Conservation (phyloP, 2,797 vertebrate species). For the Enoplosus armatus region DNA sequence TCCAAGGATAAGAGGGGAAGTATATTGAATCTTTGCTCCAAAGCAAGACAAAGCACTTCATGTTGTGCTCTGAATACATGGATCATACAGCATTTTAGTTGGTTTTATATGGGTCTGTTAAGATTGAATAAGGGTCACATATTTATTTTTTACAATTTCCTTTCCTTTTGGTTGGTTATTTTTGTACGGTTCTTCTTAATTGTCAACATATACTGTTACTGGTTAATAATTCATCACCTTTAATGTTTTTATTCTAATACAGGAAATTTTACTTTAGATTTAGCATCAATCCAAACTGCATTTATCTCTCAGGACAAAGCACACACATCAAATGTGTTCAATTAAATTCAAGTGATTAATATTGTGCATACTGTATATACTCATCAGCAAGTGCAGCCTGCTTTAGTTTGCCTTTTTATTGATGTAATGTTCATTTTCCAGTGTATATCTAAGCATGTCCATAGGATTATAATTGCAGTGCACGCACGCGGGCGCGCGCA, state of each 20-base stretch:
- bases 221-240: neutral
- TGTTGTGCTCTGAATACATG: neutral
- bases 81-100: neutral
- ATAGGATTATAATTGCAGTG: neutral
- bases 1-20: neutral
- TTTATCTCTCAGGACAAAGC: neutral
- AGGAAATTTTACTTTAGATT: neutral
- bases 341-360: neutral
- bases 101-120: neutral
- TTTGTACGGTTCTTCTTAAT: neutral
- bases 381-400: rapidly evolving
- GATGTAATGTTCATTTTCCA: neutral
- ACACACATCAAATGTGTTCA: neutral
- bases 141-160: neutral
- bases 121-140: too few relatives aligned
- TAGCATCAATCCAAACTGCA: neutral
- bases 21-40: neutral
- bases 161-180: neutral
- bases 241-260: neutral
- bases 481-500: constrained; percentile 22
- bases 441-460: neutral
- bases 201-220: neutral
- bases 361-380: neutral
- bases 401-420: neutral
- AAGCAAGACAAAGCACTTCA: constrained; percentile 15